phyloP scores from a whole-genome alignment of 2,113 vertebrate species.

The Pelmatolapia mariae region DNA sequence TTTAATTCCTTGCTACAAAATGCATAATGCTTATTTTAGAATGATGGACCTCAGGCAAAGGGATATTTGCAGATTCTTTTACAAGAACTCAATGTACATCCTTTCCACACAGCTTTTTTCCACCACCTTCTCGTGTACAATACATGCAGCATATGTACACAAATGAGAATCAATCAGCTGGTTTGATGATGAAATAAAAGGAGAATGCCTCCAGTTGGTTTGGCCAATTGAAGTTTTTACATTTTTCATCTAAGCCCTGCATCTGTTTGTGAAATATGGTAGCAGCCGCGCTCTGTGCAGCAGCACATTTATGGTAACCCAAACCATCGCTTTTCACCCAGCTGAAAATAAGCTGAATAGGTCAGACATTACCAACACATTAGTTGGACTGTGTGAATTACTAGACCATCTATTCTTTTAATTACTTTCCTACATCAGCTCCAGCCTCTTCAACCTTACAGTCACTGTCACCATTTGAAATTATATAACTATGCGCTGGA shows the following conservation, averaged over 20 bases:
- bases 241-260: conserved; percentile 6
- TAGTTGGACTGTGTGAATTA: not conserved
- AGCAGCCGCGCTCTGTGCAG: not conserved
- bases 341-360: conserved; percentile 30
- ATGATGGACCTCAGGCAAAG: not conserved
- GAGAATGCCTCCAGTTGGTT: conserved; percentile 18
- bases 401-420: conserved; percentile 23
- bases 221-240: conserved; percentile 6
- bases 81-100: not conserved
- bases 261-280: conserved; percentile 16
- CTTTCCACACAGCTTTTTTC: not conserved
- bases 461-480: conserved; percentile 40
- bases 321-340: conserved; percentile 4
- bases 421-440: not conserved
- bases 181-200: conserved; percentile 23
- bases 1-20: not conserved
- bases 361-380: conserved; percentile 28
- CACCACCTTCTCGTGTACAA: not conserved
- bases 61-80: not conserved
- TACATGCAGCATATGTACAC: not conserved
- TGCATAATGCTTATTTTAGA: not conserved
- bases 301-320: conserved; percentile 43
- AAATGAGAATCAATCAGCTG: not conserved
- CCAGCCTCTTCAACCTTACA: not conserved
- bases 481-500: conserved; percentile 40